phyloP scores from a whole-genome alignment of 2,888 invertebrate species.

The Hypena proboscidalis region DNA sequence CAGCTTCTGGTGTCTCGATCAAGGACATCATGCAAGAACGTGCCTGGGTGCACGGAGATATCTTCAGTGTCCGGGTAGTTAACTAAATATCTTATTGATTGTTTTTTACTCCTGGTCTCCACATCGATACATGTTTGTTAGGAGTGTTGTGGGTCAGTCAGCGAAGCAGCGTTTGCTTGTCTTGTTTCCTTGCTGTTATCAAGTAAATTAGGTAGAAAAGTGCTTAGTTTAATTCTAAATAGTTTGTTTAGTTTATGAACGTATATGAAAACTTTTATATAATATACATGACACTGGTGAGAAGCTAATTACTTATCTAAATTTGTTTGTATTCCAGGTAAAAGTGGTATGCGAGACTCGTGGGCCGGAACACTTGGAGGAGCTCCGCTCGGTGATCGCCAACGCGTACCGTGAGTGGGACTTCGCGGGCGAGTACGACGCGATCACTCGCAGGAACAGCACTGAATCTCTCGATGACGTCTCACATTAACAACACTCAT shows the following conservation, averaged over 20 bases:
- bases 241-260: too few species aligned
- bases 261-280: too few species aligned
- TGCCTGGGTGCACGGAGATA: constrained; percentile 96
- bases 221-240: too few species aligned
- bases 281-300: too few species aligned
- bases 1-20: constrained; percentile 93
- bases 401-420: constrained; percentile 87
- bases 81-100: neutral
- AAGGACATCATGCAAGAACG: constrained; percentile 98
- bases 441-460: constrained; percentile 49
- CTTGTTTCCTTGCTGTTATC: too few species aligned
- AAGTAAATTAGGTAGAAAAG: too few species aligned
- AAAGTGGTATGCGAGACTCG: constrained; percentile 96
- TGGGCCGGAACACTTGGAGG: constrained; percentile 90
- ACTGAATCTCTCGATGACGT: constrained; percentile 60
- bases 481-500: constrained; percentile 46
- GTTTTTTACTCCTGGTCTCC: too few species aligned
- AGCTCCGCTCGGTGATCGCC: constrained; percentile 63
- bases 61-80: constrained; percentile 87
- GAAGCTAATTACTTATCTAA: too few species aligned
- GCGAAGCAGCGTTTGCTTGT: too few species aligned
- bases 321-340: constrained; percentile 82
- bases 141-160: too few species aligned
- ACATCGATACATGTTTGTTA: too few species aligned
- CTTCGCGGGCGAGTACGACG: constrained; percentile 62